These are phyloP conservation scores for Archips crataeganus DNA, from an alignment of 2,888 invertebrate species.

Conservation along the genomic window DNA sequence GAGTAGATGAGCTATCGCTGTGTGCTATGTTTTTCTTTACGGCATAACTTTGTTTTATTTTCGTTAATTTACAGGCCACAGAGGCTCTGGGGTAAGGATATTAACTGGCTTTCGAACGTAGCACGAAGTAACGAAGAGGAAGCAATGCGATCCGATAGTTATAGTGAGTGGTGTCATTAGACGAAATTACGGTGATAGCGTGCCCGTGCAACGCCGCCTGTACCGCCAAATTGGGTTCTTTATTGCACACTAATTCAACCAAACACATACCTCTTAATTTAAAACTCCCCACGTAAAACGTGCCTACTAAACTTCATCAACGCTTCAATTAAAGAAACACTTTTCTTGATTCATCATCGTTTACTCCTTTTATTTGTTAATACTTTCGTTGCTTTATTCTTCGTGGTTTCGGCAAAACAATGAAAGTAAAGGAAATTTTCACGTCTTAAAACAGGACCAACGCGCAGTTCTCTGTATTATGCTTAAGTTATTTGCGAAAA, in stretches of 20 bases:
- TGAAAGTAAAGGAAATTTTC: not conserved
- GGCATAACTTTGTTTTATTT: no score
- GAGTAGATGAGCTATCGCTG: no score
- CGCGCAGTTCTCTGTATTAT: not conserved
- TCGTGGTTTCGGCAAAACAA: not conserved
- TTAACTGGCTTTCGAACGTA: conserved; percentile 19
- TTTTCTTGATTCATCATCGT: conserved; percentile 29
- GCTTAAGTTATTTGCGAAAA: no score
- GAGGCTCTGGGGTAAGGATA: conserved; percentile 4
- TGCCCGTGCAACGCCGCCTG: conserved; percentile 41
- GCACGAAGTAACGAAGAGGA: conserved; percentile 39
- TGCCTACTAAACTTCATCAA: conserved; percentile 1
- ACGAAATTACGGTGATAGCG: conserved; percentile 54
- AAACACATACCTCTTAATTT: conserved; percentile 49
- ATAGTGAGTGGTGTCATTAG: conserved; percentile 58
- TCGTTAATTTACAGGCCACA: no score
- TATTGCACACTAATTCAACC: conserved; percentile 54
- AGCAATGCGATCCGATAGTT: conserved; percentile 49
- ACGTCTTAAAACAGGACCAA: not conserved
- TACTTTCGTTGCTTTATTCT: not conserved
- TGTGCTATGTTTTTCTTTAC: no score
- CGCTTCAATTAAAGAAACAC: conserved; percentile 17
- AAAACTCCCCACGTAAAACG: conserved; percentile 35
- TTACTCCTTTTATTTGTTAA: conserved; percentile 12
- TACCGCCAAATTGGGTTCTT: conserved; percentile 57